Evolutionary conservation across 2,888 invertebrate species (phyloP).

Genomic region (Dendrolimus houi): DNA sequence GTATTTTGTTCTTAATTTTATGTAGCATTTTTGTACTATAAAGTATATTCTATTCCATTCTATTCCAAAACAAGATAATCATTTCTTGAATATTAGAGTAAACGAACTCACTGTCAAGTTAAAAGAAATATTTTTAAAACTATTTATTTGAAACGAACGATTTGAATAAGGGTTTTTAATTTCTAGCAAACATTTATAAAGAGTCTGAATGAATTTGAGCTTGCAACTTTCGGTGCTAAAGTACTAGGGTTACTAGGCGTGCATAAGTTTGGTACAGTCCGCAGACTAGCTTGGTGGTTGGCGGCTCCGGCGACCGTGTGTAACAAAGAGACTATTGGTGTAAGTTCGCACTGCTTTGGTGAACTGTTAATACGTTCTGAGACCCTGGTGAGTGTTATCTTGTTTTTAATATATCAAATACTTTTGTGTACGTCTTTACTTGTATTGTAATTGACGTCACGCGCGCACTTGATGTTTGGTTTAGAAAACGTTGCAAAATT

Average conservation of each 20-base stretch:
- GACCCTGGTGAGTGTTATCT: constrained; percentile 71
- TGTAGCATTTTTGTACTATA: too few relatives aligned
- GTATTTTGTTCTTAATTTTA: too few relatives aligned
- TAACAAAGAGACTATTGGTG: constrained; percentile 69
- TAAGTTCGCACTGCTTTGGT: constrained; percentile 75
- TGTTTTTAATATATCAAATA: constrained; percentile 45
- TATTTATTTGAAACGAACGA: too few relatives aligned
- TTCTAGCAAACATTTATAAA: background rate
- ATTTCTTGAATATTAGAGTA: too few relatives aligned
- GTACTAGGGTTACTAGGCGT: constrained; percentile 62
- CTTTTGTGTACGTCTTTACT: background rate
- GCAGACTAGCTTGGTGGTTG: constrained; percentile 71
- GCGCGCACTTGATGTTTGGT: too few relatives aligned
- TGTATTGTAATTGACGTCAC: too few relatives aligned
- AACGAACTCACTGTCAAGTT: too few relatives aligned
- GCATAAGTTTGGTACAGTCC: constrained; percentile 70
- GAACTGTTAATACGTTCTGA: constrained; percentile 71
- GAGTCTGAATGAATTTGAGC: constrained; percentile 30
- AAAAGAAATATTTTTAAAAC: too few relatives aligned
- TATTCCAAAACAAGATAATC: too few relatives aligned
- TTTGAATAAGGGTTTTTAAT: too few relatives aligned
- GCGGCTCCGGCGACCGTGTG: constrained; percentile 61
- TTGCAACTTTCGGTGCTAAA: constrained; percentile 48
- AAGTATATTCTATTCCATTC: too few relatives aligned
- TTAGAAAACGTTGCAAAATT: too few relatives aligned